Evolutionary conservation across 2,113 vertebrate genomes (phyloP).

Genomic region (Leptobrachium ailaonicum): DNA sequence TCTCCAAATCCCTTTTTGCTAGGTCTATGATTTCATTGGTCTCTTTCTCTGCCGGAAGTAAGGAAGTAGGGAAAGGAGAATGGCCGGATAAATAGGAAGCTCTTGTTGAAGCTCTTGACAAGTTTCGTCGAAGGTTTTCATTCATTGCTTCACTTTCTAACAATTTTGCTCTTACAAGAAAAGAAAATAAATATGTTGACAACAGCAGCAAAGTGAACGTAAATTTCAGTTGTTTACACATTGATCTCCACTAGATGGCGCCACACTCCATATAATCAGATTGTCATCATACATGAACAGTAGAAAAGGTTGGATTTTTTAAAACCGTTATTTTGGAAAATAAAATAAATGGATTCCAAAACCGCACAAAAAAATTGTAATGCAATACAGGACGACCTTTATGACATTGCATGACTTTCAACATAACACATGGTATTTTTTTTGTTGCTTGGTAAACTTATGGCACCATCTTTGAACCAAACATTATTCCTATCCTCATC

Average conservation of each 20-base stretch:
- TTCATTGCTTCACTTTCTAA: slow-evolving; percentile 93
- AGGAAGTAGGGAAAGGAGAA: slow-evolving; percentile 70
- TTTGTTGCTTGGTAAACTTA: too few relatives aligned
- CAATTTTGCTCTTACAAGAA: slow-evolving; percentile 82
- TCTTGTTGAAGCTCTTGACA: slow-evolving; percentile 83
- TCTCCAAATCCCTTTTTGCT: slow-evolving; percentile 94
- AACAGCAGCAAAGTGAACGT: neutral
- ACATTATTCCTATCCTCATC: too few relatives aligned
- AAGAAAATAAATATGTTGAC: neutral
- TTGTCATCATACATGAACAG: too few relatives aligned
- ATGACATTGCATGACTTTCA: too few relatives aligned
- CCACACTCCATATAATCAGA: neutral
- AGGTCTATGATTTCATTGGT: slow-evolving; percentile 89
- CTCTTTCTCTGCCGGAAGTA: slow-evolving; percentile 81
- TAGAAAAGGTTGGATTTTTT: too few relatives aligned
- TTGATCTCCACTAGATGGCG: neutral
- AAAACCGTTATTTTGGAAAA: too few relatives aligned
- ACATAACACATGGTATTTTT: too few relatives aligned
- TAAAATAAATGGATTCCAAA: too few relatives aligned
- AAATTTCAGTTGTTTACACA: neutral
- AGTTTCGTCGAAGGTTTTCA: slow-evolving; percentile 85
- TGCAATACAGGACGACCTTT: too few relatives aligned
- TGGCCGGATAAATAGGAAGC: slow-evolving; percentile 76
- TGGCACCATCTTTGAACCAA: too few relatives aligned
- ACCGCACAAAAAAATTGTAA: too few relatives aligned